Percentiles rank a stretch among this genome's conserved stretches.
Evolutionary conservation across 30 jellyfish, hydroid and myxozoan genomes (phyloP).

Genomic region (Hydractinia symbiolongicarpus): DNA sequence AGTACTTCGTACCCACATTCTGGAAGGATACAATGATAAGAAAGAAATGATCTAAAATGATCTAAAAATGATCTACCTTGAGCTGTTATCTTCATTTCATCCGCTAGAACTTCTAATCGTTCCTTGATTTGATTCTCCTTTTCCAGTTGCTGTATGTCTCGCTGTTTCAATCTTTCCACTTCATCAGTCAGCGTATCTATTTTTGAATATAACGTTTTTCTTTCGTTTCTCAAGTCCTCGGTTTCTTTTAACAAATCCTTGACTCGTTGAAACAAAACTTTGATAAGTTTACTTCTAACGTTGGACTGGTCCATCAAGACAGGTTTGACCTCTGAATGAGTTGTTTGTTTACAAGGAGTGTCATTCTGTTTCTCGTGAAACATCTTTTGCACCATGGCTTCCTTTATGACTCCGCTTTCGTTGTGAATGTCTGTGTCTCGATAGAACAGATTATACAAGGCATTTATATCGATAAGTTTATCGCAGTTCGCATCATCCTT

Average conservation of each 20-base stretch:
- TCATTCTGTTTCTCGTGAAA: slow-evolving; percentile 7
- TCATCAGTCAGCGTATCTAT: slow-evolving; percentile 30
- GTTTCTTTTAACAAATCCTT: slow-evolving; percentile 79
- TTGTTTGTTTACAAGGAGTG: background rate
- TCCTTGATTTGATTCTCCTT: slow-evolving; percentile 34
- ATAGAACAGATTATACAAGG: slow-evolving; percentile 23
- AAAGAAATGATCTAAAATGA: background rate
- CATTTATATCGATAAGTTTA: background rate
- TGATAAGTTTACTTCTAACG: slow-evolving; percentile 47
- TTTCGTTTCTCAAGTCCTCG: slow-evolving; percentile 61
- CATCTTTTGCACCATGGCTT: slow-evolving; percentile 17
- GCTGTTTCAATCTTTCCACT: slow-evolving; percentile 28
- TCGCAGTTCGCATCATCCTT: slow-evolving; percentile 12
- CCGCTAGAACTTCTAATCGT: slow-evolving; percentile 28
- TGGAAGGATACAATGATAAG: background rate
- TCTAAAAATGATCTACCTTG: slow-evolving; percentile 7
- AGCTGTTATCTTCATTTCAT: slow-evolving; percentile 22
- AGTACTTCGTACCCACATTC: too few species aligned
- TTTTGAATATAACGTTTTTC: slow-evolving; percentile 49
- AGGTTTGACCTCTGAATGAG: background rate
- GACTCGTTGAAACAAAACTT: slow-evolving; percentile 68
- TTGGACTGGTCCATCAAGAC: slow-evolving; percentile 24
- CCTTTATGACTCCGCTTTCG: slow-evolving; percentile 32
- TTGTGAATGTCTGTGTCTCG: slow-evolving; percentile 29
- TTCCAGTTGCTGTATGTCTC: slow-evolving; percentile 21